These are phyloP conservation scores for Blastobasis lacticolella DNA, from an alignment of 2,888 invertebrate genomes.

Conservation along the genomic window DNA sequence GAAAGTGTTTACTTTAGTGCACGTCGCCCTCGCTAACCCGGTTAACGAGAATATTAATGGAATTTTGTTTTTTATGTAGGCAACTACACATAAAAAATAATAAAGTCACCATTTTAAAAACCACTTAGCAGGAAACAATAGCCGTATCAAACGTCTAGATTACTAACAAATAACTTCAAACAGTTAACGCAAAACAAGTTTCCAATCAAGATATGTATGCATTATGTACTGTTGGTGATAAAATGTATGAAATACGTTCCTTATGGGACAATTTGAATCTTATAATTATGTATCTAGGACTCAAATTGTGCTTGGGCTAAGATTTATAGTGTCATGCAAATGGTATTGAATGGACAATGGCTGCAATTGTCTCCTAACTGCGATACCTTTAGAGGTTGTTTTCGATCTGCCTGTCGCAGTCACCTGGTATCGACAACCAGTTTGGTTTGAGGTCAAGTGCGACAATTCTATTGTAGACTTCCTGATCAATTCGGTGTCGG, in stretches of 20 bases:
- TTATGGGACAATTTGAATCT: neutral
- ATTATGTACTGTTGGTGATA: neutral
- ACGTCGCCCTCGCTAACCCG: too few species aligned
- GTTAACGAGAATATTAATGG: too few species aligned
- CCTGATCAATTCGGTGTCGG: slow-evolving; percentile 26
- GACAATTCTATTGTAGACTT: slow-evolving; percentile 32
- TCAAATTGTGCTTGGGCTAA: too few species aligned
- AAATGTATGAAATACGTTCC: neutral
- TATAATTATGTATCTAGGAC: neutral
- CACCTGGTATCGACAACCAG: slow-evolving; percentile 17
- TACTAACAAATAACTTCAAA: neutral
- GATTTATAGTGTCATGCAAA: neutral
- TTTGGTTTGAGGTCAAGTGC: slow-evolving; percentile 38
- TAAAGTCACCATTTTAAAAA: too few species aligned
- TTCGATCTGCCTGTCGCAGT: slow-evolving; percentile 1
- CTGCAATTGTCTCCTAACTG: neutral
- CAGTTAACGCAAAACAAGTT: neutral
- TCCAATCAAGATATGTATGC: neutral
- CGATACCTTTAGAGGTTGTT: neutral
- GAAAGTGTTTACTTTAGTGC: too few species aligned
- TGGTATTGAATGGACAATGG: neutral
- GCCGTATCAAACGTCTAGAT: neutral
- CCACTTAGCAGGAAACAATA: too few species aligned
- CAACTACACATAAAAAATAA: too few species aligned
- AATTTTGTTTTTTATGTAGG: too few species aligned